Evolutionary conservation across 2,888 invertebrate species (phyloP), one percentile per base, ranked within the genome.

Genomic region (Platypus cylindrus): DNA sequence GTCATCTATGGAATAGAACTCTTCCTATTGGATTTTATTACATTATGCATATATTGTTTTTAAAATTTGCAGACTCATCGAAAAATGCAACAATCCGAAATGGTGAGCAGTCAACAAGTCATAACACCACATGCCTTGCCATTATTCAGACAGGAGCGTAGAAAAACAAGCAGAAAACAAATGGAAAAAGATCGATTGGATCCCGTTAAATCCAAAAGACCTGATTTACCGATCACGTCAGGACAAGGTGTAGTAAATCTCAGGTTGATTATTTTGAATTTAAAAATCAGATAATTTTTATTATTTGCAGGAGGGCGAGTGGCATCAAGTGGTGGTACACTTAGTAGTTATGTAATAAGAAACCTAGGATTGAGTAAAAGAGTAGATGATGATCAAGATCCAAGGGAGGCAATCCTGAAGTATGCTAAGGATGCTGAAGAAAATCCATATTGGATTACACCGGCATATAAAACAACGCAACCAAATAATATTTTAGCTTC

Each of bases 121-220:
- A 90, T 98, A 7, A 94, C 97, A 0, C 97, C 94, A 0, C 90
- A 95, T 56, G 90, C 97, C 0, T 62, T 98, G 37, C 97, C 97
- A 0, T 66, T 98, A 61, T 98, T 97, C 64, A 73, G 93, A 18
- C 87, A 91, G 56, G 91, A 91, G 44, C 75, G 89, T 47, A 75
- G 91, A 0, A 77, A 89, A 44, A 87, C 89, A 0, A 82, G 84
- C 18, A 76, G 85, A 45, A 91, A 91, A 53, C 83, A 82, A 52
- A 78, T 89, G 73, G 91, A 93, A 53, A 91, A 90, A 49, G 89
- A 90, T 38, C 66, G 94, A 11, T 62, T 89, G 51, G 87, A 89
- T 60, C 87, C 89, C 0, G 68, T 87, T 0, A 87, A 86, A 53
- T 86, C 86, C 0, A 71, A 70, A 28, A 56, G 87, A 23, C 89